These are phyloP conservation scores for Caenorhabditis latens DNA, from an alignment of 1,140 invertebrate species.

Conservation along the genomic window DNA sequence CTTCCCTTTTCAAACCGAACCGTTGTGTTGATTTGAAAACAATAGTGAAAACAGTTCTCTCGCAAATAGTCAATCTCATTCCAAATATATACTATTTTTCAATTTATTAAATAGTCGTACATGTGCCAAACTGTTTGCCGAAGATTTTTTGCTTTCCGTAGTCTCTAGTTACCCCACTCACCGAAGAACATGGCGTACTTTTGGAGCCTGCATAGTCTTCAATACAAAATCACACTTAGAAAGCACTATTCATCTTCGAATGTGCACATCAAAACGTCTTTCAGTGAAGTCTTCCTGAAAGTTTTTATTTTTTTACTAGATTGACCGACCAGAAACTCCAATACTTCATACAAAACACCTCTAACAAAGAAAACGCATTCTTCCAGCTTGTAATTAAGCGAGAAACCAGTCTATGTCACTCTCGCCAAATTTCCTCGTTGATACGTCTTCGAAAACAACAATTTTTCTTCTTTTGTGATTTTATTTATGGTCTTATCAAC, in stretches of 20 bases:
- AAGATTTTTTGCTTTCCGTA: not conserved
- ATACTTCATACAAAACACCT: no score
- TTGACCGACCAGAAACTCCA: no score
- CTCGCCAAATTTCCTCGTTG: not conserved
- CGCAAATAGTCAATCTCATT: no score
- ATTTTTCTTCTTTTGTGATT: not conserved
- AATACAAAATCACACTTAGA: slow-evolving; percentile 1
- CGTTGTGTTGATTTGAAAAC: not conserved
- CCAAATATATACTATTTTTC: not conserved
- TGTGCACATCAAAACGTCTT: no score
- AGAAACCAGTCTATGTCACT: not conserved
- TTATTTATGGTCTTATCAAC: slow-evolving; percentile 19
- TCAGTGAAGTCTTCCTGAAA: no score
- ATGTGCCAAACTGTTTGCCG: slow-evolving; percentile 43
- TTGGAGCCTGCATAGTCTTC: not conserved
- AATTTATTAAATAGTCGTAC: not conserved
- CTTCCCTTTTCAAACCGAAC: slow-evolving; percentile 9
- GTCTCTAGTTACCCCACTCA: slow-evolving; percentile 12
- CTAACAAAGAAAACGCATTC: not conserved
- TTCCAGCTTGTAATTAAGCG: slow-evolving; percentile 12
- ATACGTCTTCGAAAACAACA: slow-evolving; percentile 3
- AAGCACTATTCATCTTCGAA: not conserved
- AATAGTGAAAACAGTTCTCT: not conserved
- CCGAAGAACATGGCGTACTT: slow-evolving; percentile 37
- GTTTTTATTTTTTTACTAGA: no score